Evolutionary conservation across 92 coral and sea anemone genomes (phyloP).

Genomic region (Palythoa grandis): DNA sequence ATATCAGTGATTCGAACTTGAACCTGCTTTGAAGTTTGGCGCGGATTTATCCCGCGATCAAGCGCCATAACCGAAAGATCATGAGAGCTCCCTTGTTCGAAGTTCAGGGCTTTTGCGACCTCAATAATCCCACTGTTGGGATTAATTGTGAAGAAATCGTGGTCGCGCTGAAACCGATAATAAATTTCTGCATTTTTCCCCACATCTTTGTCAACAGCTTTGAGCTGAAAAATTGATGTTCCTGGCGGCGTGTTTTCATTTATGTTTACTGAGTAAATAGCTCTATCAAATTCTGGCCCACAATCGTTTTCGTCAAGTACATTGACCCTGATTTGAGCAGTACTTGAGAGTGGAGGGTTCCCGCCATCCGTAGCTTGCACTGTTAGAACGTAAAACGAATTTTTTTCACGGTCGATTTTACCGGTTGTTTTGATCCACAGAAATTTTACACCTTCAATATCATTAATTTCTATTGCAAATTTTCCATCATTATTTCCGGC

Average conservation of each 20-base stretch:
- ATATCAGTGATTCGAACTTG: conserved; percentile 70
- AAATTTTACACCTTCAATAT: conserved; percentile 79
- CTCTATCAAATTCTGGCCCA: conserved; percentile 72
- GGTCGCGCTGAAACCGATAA: conserved; percentile 67
- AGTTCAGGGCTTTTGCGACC: conserved; percentile 73
- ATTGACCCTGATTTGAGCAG: conserved; percentile 84
- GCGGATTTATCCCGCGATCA: conserved; percentile 79
- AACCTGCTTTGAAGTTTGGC: conserved; percentile 67
- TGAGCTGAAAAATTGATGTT: conserved; percentile 83
- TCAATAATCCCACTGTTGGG: conserved; percentile 91
- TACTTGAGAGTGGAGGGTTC: conserved; percentile 61
- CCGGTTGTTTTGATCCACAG: conserved; percentile 80
- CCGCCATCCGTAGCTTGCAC: conserved; percentile 88
- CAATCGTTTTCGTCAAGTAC: conserved; percentile 87
- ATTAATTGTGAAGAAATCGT: conserved; percentile 79
- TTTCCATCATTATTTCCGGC: conserved; percentile 88
- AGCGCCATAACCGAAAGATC: conserved; percentile 74
- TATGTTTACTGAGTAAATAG: conserved; percentile 69
- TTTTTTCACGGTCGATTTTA: conserved; percentile 82
- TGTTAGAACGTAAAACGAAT: conserved; percentile 81
- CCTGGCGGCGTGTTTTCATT: conserved; percentile 75
- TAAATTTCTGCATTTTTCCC: conserved; percentile 83
- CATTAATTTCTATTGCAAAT: conserved; percentile 78
- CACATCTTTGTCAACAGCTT: conserved; percentile 81
- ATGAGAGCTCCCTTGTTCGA: conserved; percentile 76